These are phyloP conservation scores for Tapera naevia DNA, from an alignment of 2,797 vertebrate species.

Conservation along the genomic window DNA sequence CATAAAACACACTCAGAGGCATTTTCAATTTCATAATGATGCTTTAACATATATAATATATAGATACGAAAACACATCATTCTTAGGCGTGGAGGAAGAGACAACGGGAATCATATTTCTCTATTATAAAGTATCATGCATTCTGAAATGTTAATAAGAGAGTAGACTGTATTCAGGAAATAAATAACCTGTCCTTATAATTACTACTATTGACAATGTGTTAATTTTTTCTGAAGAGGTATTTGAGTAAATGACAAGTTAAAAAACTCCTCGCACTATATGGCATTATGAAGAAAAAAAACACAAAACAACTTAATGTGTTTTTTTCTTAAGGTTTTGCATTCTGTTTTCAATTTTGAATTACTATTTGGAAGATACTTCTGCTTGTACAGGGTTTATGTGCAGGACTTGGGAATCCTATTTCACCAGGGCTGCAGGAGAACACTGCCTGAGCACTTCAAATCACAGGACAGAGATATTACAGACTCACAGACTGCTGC, in stretches of 20 bases:
- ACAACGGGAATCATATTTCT: not conserved
- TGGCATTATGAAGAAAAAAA: not conserved
- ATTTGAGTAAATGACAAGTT: not conserved
- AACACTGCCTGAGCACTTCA: not conserved
- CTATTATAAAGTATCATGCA: not conserved
- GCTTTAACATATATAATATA: not conserved
- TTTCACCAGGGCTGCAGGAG: not conserved
- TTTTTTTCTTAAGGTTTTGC: not conserved
- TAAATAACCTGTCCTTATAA: not conserved
- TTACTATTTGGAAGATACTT: not conserved
- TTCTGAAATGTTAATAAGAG: not conserved
- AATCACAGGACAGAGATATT: not conserved
- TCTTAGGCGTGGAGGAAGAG: not conserved
- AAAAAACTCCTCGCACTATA: not conserved
- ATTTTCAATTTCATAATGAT: not conserved
- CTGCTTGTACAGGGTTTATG: not conserved
- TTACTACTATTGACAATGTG: not conserved
- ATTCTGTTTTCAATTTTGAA: not conserved
- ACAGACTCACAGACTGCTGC: not conserved
- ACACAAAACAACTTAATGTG: not conserved
- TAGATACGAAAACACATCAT: not conserved
- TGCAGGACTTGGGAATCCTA: fast-evolving
- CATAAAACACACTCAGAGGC: not conserved
- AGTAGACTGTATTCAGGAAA: not conserved
- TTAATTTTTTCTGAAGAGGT: not conserved